Percentiles rank a stretch among this genome's conserved stretches.
These are phyloP conservation scores for Pterois miles DNA, from an alignment of 2,797 vertebrate genomes.

Conservation along the genomic window DNA sequence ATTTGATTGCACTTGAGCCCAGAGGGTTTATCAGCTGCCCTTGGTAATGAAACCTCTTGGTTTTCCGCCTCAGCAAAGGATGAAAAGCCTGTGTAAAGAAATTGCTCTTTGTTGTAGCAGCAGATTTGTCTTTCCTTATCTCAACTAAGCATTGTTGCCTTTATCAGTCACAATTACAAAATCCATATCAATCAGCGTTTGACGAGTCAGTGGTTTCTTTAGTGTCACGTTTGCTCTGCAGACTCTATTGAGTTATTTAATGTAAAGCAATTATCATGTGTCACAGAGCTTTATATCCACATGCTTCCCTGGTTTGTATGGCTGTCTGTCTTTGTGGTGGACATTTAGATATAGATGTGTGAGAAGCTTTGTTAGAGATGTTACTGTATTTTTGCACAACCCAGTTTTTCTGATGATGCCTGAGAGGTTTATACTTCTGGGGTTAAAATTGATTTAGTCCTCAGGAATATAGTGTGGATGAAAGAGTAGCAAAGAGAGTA, in stretches of 20 bases:
- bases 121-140: constrained; percentile 65
- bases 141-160: constrained; percentile 40
- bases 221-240: constrained; percentile 11
- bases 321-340: not conserved
- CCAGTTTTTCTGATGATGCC: constrained; percentile 24
- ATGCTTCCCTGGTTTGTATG: not conserved
- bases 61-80: constrained; percentile 39
- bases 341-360: not conserved
- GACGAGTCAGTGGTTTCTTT: constrained; percentile 5
- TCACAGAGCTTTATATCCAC: not conserved
- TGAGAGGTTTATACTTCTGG: constrained; percentile 13
- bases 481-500: constrained; percentile 10
- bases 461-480: constrained; percentile 21
- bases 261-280: not conserved
- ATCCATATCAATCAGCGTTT: constrained; percentile 47
- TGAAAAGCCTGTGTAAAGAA: constrained; percentile 58
- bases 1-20: constrained; percentile 51
- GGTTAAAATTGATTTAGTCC: constrained; percentile 33
- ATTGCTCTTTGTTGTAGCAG: constrained; percentile 48
- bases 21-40: constrained; percentile 58
- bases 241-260: not conserved
- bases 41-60: constrained; percentile 55
- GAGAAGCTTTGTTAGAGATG: not conserved
- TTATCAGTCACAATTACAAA: constrained; percentile 60
- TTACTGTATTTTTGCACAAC: constrained; percentile 21